Base-by-base conservation (phyloP, 1,140 invertebrate genomes). In the Geopemphigus sp. region DNA sequence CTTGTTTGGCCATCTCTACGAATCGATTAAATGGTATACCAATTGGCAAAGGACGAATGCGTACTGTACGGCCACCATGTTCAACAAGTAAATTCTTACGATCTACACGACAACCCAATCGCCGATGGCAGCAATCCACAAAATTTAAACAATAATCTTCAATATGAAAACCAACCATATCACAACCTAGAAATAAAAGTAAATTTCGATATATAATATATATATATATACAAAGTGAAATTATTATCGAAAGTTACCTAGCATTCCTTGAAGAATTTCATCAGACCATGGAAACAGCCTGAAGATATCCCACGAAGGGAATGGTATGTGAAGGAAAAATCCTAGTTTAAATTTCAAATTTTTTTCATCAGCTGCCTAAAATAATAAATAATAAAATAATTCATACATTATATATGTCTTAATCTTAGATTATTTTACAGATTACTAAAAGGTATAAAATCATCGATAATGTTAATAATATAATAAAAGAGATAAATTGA, bases 131-230 rank as follows among this genome's bases (percentile, higher is more conserved):
- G 83, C 94, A 95, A 84, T 96, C 94, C 14, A 96, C 93, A 83
- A 96, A 96, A 85, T 96, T 95, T 59, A 95, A 86, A 83, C 94
- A 95, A 84, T 96, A 95, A 83, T 95, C 94, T 80, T 93, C 92
- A 82, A 95, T 95, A 83, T 96, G 94, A 84, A 96, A 96, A 63
- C 94, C 95, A 59, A 96, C 93, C 90, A 96, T 92, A 85, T 96
- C 94, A 85, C 93, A 95, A 82, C 93, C 92, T 91, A 84, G 26
- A 85, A 85, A 24, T 63, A 81, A 54, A 17, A 82, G 5, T 80
- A 61, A 45, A 66, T 45, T 22, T 45, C 45, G 32, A 61, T 54
- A 63, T 19, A 39, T 39, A 4, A 39, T 39, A 39, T 39, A 39
- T 39, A 39, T 39, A 39, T 39, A 39, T 39, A 39, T 3, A 39